A percentile compares a stretch with the other conserved stretches of the same genome.
Evolutionary conservation across 2,113 vertebrate genomes (phyloP).

Genomic region (Pelodiscus sinensis): DNA sequence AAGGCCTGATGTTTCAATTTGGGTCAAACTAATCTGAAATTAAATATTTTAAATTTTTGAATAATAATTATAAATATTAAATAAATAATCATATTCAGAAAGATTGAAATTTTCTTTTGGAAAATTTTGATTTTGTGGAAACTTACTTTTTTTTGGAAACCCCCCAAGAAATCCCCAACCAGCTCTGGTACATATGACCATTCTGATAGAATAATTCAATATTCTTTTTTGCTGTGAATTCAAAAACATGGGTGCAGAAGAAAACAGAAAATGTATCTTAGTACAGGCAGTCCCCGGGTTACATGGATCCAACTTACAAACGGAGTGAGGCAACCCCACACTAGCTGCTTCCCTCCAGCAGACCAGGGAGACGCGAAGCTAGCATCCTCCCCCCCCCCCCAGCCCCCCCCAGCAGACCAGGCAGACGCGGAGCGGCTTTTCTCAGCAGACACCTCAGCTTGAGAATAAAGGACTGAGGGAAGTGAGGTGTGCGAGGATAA

Average conservation of each 20-base stretch:
- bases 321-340: too few relatives aligned
- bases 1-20: slow-evolving; percentile 42
- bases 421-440: too few relatives aligned
- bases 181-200: slow-evolving; percentile 22
- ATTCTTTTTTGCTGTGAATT: background rate
- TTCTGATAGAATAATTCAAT: slow-evolving; percentile 42
- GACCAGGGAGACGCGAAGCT: too few relatives aligned
- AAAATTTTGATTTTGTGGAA: background rate
- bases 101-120: background rate
- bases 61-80: slow-evolving; percentile 23
- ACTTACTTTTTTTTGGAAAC: background rate
- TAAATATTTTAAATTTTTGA: slow-evolving; percentile 48
- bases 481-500: too few relatives aligned
- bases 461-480: too few relatives aligned
- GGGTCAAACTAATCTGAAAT: slow-evolving; percentile 25
- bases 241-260: background rate
- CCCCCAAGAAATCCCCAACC: background rate
- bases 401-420: too few relatives aligned
- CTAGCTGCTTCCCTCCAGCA: too few relatives aligned
- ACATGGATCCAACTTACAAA: too few relatives aligned
- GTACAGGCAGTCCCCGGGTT: too few relatives aligned
- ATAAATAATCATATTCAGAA: background rate
- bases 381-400: too few relatives aligned
- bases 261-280: background rate
- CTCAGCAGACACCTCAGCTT: too few relatives aligned